phyloP scores from a whole-genome alignment of 2,888 invertebrate species.

The Rapana venosa region DNA sequence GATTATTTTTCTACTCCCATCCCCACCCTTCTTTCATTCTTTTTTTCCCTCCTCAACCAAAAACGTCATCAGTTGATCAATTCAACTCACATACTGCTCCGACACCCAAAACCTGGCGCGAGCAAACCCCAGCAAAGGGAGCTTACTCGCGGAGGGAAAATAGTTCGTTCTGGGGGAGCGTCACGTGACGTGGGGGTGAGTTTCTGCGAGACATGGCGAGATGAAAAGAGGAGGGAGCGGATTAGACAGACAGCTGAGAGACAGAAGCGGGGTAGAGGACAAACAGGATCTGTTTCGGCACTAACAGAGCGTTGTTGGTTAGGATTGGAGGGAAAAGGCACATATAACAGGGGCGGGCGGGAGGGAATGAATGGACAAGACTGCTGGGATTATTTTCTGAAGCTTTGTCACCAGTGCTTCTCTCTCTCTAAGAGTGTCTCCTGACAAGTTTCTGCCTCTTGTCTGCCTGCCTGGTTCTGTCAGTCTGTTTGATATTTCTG shows the following conservation, averaged over 20 bases:
- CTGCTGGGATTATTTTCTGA: background rate
- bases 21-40: background rate
- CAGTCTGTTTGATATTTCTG: background rate
- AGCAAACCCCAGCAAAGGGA: conserved; percentile 16
- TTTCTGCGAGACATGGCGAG: conserved; percentile 32
- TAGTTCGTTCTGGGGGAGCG: background rate
- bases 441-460: background rate
- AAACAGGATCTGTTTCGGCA: conserved; percentile 35
- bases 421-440: background rate
- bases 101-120: conserved; percentile 1
- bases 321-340: conserved; percentile 10
- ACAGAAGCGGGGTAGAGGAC: background rate
- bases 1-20: background rate
- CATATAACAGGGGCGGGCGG: background rate
- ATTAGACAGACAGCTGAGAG: conserved; percentile 20
- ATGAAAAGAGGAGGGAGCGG: conserved; percentile 20
- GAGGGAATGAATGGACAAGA: background rate
- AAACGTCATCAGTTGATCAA: conserved; percentile 21
- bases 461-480: background rate
- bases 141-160: background rate
- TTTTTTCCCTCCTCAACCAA: background rate
- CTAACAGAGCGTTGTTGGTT: background rate
- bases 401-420: background rate
- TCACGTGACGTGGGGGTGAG: conserved; percentile 39
- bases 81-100: conserved; percentile 26